Evolutionary conservation across 2,797 vertebrate genomes (phyloP).

Genomic region (Propithecus deckenii): DNA sequence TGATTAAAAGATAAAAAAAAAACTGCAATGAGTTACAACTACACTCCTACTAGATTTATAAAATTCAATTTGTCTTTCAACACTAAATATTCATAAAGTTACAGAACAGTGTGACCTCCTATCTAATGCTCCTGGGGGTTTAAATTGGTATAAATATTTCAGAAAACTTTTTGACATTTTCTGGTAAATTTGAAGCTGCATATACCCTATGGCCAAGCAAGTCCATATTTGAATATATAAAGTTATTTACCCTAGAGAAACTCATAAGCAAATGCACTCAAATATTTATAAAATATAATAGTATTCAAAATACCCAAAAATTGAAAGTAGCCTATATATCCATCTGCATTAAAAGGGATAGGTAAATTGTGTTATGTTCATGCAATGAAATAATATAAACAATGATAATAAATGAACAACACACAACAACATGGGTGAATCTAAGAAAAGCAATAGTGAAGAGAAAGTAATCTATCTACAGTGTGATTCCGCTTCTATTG

Average conservation of each 20-base stretch:
- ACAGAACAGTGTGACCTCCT: background rate
- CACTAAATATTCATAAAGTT: background rate
- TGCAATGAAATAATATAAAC: background rate
- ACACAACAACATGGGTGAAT: background rate
- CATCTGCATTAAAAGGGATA: background rate
- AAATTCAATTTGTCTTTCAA: background rate
- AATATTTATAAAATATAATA: background rate
- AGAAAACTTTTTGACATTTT: background rate
- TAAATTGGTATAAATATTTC: background rate
- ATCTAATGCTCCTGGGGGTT: background rate
- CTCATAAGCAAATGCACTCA: background rate
- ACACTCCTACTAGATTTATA: background rate
- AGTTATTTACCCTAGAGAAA: background rate
- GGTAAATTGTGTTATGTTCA: background rate
- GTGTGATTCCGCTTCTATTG: background rate
- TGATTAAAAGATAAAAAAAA: no score
- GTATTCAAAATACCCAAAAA: background rate
- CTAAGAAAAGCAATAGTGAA: background rate
- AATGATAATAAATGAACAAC: background rate
- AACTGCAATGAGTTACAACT: background rate
- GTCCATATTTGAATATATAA: background rate
- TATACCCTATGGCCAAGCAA: background rate
- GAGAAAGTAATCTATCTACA: background rate
- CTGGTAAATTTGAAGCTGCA: background rate
- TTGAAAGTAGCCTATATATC: background rate